These are phyloP conservation scores for Apamea anceps DNA, from an alignment of 2,888 invertebrate genomes.

Conservation along the genomic window DNA sequence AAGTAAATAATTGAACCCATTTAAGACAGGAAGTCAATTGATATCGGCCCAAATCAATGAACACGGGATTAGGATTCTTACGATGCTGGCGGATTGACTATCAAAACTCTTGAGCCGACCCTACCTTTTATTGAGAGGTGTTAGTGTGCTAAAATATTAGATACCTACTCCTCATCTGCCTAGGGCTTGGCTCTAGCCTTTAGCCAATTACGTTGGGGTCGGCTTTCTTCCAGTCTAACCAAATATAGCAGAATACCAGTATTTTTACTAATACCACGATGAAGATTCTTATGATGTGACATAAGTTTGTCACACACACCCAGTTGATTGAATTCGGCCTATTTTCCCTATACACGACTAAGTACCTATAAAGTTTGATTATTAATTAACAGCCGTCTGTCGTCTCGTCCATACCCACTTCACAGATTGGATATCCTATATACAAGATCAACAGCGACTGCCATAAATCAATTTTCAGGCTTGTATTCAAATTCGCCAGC, in stretches of 20 bases:
- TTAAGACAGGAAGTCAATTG: constrained; percentile 51
- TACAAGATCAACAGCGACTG: neutral
- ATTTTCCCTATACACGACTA: neutral
- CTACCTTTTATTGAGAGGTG: neutral
- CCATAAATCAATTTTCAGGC: constrained; percentile 18
- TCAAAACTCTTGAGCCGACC: neutral
- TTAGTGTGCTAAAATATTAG: neutral
- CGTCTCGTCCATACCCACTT: neutral
- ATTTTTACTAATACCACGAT: neutral
- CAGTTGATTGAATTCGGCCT: neutral
- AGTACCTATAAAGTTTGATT: neutral
- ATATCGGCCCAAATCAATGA: constrained; percentile 25
- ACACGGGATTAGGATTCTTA: neutral
- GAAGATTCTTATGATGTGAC: neutral
- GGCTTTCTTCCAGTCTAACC: neutral
- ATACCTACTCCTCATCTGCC: neutral
- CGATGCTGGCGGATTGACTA: neutral
- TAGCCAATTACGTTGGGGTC: neutral
- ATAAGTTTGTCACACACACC: neutral
- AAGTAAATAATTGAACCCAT: constrained; percentile 53
- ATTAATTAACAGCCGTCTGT: neutral
- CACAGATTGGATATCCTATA: neutral
- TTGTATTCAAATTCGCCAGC: neutral
- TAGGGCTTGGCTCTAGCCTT: neutral
- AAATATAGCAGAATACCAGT: neutral